A percentile compares a stretch with the other conserved stretches of the same genome.
These are phyloP conservation scores for Echinarachnius parma DNA, from an alignment of 53 echinoderm and acorn worm genomes.

Conservation along the genomic window DNA sequence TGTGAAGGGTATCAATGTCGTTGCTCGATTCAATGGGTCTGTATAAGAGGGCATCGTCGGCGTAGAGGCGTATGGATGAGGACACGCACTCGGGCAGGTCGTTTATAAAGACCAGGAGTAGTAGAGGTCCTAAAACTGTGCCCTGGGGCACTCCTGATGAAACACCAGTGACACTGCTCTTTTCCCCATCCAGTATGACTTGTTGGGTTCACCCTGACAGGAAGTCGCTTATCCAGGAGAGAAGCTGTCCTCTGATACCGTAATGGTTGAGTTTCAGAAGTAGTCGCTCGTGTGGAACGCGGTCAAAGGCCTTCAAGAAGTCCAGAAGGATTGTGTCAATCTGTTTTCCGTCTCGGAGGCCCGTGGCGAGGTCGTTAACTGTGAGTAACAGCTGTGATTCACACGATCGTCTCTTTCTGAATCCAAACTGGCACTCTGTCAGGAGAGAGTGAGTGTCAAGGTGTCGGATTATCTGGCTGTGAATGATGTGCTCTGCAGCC, in stretches of 20 bases:
- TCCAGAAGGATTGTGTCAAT: slow-evolving; percentile 35
- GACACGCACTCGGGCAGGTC: too few relatives aligned
- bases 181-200: slow-evolving; percentile 40
- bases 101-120: too few relatives aligned
- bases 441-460: slow-evolving; percentile 21
- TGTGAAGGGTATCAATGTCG: too few relatives aligned
- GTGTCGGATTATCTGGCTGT: too few relatives aligned
- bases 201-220: slow-evolving; percentile 37
- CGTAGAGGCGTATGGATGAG: too few relatives aligned
- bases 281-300: slow-evolving; percentile 13
- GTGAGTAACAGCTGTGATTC: slow-evolving; percentile 35
- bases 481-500: too few relatives aligned
- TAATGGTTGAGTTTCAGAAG: too few relatives aligned
- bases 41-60: too few relatives aligned
- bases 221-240: slow-evolving; percentile 19
- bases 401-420: slow-evolving; percentile 36
- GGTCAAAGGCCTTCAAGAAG: slow-evolving; percentile 15
- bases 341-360: slow-evolving; percentile 26
- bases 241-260: slow-evolving; percentile 18
- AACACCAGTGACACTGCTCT: slow-evolving; percentile 15
- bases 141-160: slow-evolving; percentile 49
- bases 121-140: too few relatives aligned
- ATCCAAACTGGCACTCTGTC: slow-evolving; percentile 29
- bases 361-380: slow-evolving; percentile 19
- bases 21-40: too few relatives aligned